Conservation (phyloP, 2,888 invertebrate genomes). For the Kryphioiulus occultus region DNA sequence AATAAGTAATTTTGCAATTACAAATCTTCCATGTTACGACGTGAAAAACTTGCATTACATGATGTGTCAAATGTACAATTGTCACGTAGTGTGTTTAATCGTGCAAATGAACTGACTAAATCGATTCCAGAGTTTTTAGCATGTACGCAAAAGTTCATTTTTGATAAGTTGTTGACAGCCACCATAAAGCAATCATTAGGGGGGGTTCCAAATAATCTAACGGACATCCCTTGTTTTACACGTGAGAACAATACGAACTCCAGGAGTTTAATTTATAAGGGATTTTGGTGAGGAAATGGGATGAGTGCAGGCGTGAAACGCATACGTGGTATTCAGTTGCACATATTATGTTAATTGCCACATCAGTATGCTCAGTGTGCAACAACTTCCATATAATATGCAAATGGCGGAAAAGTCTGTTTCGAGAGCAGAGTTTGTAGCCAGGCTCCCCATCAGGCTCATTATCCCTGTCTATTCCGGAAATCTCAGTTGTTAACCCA, state of each 20-base stretch:
- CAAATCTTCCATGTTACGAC: no score
- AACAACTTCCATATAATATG: conserved; percentile 23
- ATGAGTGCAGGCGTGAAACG: background rate
- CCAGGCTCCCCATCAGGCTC: conserved; percentile 20
- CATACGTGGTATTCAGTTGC: conserved; percentile 21
- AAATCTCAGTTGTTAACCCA: conserved; percentile 39
- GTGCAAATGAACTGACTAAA: no score
- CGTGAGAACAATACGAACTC: background rate
- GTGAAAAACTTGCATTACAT: no score
- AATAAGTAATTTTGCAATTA: no score
- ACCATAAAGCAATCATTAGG: no score
- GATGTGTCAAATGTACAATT: no score
- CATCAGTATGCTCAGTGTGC: conserved; percentile 31
- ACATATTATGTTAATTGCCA: conserved; percentile 33
- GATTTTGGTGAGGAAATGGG: background rate
- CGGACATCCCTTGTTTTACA: background rate
- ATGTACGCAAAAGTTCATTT: no score
- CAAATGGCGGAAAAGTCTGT: background rate
- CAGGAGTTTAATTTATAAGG: background rate
- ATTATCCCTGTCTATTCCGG: conserved; percentile 35
- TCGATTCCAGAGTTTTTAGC: no score
- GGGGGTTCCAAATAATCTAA: background rate
- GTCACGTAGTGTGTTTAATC: no score
- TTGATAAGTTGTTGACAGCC: background rate
- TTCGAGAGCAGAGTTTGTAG: background rate